Percentiles rank a stretch among this genome's conserved stretches.
Conservation (phyloP, 2,113 vertebrate species). For the Vombatus ursinus region DNA sequence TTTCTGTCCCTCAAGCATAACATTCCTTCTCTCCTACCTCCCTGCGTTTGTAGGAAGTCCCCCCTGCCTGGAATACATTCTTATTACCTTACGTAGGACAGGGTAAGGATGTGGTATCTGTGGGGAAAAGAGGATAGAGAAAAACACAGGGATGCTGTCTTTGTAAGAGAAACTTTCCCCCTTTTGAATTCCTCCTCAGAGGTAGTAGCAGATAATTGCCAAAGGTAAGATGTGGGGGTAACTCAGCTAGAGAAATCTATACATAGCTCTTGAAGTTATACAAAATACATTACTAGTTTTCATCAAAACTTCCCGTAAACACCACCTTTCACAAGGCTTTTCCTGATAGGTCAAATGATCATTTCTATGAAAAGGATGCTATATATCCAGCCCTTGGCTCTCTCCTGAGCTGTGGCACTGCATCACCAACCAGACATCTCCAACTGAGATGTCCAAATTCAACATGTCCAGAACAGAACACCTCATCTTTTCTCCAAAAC, state of each 20-base stretch:
- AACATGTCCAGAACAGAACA: not conserved
- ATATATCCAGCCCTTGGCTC: not conserved
- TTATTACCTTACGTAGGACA: not conserved
- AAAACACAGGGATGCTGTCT: not conserved
- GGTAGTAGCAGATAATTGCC: not conserved
- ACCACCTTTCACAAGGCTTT: not conserved
- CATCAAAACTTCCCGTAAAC: not conserved
- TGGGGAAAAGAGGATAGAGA: not conserved
- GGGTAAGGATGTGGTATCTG: not conserved
- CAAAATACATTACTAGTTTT: not conserved
- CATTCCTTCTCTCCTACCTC: not conserved
- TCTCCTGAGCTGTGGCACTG: no score
- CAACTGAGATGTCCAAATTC: not conserved
- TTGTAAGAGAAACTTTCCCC: not conserved
- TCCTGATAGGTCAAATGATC: not conserved
- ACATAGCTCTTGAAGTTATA: not conserved
- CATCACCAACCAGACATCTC: not conserved
- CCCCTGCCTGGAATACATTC: not conserved
- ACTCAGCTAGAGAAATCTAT: not conserved
- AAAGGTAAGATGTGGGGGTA: not conserved
- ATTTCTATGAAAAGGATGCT: not conserved
- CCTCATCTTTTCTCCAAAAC: not conserved
- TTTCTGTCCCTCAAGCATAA: not conserved
- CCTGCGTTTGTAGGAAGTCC: not conserved
- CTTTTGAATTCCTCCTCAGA: not conserved